Evolutionary conservation across 2,888 invertebrate genomes (phyloP).

Genomic region (Plebejus anna): DNA sequence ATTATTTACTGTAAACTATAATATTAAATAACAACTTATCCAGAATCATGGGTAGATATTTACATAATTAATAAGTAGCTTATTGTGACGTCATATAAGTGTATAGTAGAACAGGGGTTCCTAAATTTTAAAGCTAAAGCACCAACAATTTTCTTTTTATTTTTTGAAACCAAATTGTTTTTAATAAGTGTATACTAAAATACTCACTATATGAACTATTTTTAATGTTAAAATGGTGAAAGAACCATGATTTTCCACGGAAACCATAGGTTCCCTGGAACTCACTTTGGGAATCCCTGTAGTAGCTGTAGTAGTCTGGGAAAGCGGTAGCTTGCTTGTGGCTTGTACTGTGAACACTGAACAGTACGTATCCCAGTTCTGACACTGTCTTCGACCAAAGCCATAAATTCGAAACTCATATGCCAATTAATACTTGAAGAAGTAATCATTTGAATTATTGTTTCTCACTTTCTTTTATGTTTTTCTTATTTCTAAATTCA

Average conservation of each 20-base stretch:
- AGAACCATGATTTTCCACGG: neutral
- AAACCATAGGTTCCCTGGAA: neutral
- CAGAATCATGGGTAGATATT: too few relatives aligned
- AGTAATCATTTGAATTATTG: neutral
- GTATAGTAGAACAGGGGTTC: neutral
- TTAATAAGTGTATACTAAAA: too few relatives aligned
- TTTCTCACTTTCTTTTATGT: neutral
- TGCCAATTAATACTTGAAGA: neutral
- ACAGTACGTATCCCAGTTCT: constrained; percentile 23
- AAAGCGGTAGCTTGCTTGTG: constrained; percentile 3
- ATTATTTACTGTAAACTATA: too few relatives aligned
- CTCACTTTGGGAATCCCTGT: neutral
- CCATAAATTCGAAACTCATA: neutral
- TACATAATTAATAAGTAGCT: neutral
- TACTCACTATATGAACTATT: neutral
- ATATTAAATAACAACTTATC: too few relatives aligned
- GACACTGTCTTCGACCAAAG: neutral
- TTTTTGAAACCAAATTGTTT: neutral
- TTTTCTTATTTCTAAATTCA: too few relatives aligned
- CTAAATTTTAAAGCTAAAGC: neutral
- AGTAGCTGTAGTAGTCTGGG: constrained; percentile 1
- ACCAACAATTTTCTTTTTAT: too few relatives aligned
- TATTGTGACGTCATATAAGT: neutral
- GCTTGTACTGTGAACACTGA: neutral
- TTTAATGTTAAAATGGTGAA: neutral